Evolutionary conservation across 2,797 vertebrate species (phyloP), one percentile per base, ranked within the genome.

Genomic region (Hoplostethus atlanticus): DNA sequence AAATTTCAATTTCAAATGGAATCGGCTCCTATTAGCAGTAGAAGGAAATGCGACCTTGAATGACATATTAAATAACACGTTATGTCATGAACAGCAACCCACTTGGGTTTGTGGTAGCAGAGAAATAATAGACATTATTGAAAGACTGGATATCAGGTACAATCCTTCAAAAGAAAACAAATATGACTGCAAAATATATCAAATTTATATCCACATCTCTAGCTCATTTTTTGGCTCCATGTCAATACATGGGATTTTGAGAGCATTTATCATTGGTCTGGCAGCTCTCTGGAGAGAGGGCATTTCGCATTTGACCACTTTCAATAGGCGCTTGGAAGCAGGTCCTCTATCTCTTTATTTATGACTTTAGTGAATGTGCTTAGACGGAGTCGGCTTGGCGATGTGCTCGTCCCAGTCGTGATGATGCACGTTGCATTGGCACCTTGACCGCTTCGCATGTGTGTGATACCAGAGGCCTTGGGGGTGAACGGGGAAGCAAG

Each of bases 361-460:
- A 86, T 73, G 58, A 51, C 73, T 82, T 64, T 46, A 75, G 74
- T 85, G 71, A 88, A 86, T 64, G 69, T 28, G 68, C 68, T 83
- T 44, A 17, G 82, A 85, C 82, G 46, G 60, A 72, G 76, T 40
- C 71, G 31, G 46, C 54, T 38, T 85, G 83, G 76, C 77, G 86
- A 50, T 5, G 0, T 40, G 61, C 51, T 56, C 44, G 3, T 57
- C 34, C 50, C 31, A 66, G 47, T 51, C 42, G 59, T 2, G 7
- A 57, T 83, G 69, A 80, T 77, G 68, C 71, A 71, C 70, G 76
- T 52, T 53, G 69, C 16, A 68, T 71, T 85, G 80, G 78, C 80
- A 88, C 36, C 38, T 62, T 56, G n/a, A 73, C 59, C 73, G 73
- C 58, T 64, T 67, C 50, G 65, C 67, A 58, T 1, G 8, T 57